phyloP scores from a whole-genome alignment of 2,113 vertebrate genomes.

The Aptenodytes patagonicus region DNA sequence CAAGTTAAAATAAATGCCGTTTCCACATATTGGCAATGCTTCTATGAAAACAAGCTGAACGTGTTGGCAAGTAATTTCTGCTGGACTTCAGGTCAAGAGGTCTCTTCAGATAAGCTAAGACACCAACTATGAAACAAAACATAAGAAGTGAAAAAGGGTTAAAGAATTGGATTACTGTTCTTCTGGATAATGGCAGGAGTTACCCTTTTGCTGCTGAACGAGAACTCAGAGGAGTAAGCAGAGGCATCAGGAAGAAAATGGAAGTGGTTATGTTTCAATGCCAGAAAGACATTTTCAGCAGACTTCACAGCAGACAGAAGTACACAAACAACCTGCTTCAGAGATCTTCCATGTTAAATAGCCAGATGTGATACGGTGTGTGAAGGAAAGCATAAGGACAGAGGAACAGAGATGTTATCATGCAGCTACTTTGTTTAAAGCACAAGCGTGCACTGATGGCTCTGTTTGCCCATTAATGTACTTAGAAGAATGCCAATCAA shows the following conservation, averaged over 20 bases:
- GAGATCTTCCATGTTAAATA: not conserved
- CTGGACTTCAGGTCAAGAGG: not conserved
- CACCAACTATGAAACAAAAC: not conserved
- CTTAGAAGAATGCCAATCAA: not conserved
- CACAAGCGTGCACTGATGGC: not conserved
- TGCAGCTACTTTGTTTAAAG: not conserved
- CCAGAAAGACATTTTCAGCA: too few species aligned
- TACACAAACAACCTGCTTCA: not conserved
- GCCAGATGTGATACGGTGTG: not conserved
- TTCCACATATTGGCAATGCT: not conserved
- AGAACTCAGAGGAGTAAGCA: not conserved
- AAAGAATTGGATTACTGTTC: not conserved
- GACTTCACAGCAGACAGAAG: not conserved
- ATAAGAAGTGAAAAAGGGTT: not conserved
- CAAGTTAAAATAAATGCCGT: not conserved
- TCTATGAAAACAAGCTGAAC: not conserved
- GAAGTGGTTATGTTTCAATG: not conserved
- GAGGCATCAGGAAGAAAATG: not conserved
- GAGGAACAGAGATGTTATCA: not conserved
- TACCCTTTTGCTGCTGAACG: not conserved
- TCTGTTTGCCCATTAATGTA: not conserved
- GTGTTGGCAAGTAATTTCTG: not conserved
- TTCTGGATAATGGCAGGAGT: not conserved
- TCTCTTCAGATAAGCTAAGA: not conserved
- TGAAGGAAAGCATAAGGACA: not conserved